Percentiles rank a stretch among this genome's conserved stretches.
phyloP scores from a whole-genome alignment of 2,113 vertebrate genomes.

The Caranx ignobilis region DNA sequence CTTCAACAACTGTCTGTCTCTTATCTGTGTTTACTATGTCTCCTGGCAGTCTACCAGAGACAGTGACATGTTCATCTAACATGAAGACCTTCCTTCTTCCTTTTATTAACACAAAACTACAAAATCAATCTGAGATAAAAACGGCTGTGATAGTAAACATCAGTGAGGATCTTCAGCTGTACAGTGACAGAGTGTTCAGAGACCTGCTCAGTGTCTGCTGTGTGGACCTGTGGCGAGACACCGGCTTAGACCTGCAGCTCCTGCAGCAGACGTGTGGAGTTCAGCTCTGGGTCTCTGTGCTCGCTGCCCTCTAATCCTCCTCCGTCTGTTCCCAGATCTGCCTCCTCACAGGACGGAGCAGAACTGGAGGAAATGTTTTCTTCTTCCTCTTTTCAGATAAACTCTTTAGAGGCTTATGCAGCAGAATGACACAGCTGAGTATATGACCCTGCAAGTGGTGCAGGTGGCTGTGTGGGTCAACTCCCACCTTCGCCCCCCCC shows the following conservation, averaged over 20 bases:
- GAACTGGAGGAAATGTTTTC: neutral
- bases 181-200: too few species aligned
- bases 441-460: conserved; percentile 4
- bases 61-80: too few species aligned
- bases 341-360: conserved; percentile 10
- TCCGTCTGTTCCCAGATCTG: conserved; percentile 41
- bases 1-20: too few species aligned
- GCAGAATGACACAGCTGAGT: conserved; percentile 25
- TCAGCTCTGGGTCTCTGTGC: conserved; percentile 32
- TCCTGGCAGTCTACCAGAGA: too few species aligned
- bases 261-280: conserved; percentile 16
- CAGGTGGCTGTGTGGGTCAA: neutral
- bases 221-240: conserved; percentile 42
- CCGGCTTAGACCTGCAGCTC: conserved; percentile 21
- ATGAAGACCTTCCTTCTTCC: too few species aligned
- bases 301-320: conserved; percentile 28
- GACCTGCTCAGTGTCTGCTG: too few species aligned
- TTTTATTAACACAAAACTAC: too few species aligned
- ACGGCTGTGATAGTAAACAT: too few species aligned
- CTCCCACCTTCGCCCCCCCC: too few species aligned
- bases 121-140: too few species aligned
- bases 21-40: too few species aligned
- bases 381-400: neutral
- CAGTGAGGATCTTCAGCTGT: too few species aligned
- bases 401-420: neutral